phyloP scores from a whole-genome alignment of 2,888 invertebrate genomes.

The Argyresthia goedartella region DNA sequence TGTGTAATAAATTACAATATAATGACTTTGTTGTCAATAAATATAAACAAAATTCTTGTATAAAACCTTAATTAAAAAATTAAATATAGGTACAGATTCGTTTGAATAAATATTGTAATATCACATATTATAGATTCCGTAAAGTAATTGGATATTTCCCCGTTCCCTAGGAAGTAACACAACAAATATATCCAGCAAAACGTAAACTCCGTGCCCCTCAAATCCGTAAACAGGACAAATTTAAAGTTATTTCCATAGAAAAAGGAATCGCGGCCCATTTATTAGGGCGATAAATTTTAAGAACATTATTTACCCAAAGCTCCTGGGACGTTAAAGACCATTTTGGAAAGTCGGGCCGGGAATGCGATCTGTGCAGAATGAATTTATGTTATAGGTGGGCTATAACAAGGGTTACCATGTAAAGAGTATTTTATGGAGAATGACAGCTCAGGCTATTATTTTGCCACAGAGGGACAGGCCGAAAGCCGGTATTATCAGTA shows the following conservation, averaged over 20 bases:
- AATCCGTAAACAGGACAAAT: slow-evolving; percentile 24
- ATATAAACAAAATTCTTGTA: too few relatives aligned
- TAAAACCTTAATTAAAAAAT: too few relatives aligned
- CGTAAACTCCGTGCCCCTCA: slow-evolving; percentile 5
- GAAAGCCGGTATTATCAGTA: background rate
- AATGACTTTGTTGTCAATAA: too few relatives aligned
- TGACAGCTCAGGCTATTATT: background rate
- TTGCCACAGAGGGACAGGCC: background rate
- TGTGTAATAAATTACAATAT: too few relatives aligned
- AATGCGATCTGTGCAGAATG: slow-evolving; percentile 50
- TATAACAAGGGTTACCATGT: slow-evolving; percentile 5
- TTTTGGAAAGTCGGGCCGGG: slow-evolving; percentile 48
- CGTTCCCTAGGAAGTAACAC: too few relatives aligned
- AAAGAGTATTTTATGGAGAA: background rate
- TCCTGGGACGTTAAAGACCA: slow-evolving; percentile 60
- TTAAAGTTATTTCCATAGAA: slow-evolving; percentile 64
- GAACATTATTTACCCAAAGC: slow-evolving; percentile 68
- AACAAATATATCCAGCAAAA: slow-evolving; percentile 27
- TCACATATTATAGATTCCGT: too few relatives aligned
- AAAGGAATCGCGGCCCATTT: slow-evolving; percentile 56
- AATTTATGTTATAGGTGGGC: slow-evolving; percentile 26
- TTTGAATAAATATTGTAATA: too few relatives aligned
- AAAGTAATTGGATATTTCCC: too few relatives aligned
- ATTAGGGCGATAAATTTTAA: slow-evolving; percentile 65
- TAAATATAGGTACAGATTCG: too few relatives aligned